A percentile compares a stretch with the other conserved stretches of the same genome.
Evolutionary conservation across 1,140 invertebrate genomes (phyloP).

Genomic region (Rhopalosiphum maidis): DNA sequence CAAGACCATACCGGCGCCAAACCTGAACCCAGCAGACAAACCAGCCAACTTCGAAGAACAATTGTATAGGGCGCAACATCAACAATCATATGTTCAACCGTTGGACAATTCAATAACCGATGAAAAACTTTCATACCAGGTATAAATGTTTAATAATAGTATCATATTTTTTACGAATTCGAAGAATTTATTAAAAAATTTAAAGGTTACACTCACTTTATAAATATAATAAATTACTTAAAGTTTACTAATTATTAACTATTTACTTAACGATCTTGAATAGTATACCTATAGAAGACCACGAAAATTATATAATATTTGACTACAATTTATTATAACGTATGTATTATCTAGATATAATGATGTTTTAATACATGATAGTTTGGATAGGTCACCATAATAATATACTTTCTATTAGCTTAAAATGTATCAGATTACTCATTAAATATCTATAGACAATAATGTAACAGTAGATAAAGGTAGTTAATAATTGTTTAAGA

Average conservation of each 20-base stretch:
- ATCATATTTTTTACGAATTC: neutral
- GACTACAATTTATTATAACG: neutral
- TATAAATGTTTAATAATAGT: neutral
- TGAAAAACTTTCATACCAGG: constrained; percentile 35
- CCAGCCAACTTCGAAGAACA: constrained; percentile 52
- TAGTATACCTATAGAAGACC: neutral
- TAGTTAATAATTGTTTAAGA: neutral
- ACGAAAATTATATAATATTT: neutral
- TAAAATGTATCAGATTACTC: neutral
- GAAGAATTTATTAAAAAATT: neutral
- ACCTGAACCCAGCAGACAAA: constrained; percentile 67
- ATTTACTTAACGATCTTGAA: neutral
- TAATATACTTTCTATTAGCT: neutral
- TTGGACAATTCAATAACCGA: constrained; percentile 51
- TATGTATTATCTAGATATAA: neutral
- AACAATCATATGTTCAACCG: constrained; percentile 32
- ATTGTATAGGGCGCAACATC: constrained; percentile 4
- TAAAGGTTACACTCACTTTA: neutral
- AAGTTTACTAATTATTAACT: neutral
- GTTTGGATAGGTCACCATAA: neutral
- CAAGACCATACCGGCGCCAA: constrained; percentile 82
- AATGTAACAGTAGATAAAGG: neutral
- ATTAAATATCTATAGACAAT: neutral
- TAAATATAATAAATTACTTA: neutral
- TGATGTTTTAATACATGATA: neutral